Conservation (phyloP, 2,888 invertebrate genomes). For the Deroplatys truncata region DNA sequence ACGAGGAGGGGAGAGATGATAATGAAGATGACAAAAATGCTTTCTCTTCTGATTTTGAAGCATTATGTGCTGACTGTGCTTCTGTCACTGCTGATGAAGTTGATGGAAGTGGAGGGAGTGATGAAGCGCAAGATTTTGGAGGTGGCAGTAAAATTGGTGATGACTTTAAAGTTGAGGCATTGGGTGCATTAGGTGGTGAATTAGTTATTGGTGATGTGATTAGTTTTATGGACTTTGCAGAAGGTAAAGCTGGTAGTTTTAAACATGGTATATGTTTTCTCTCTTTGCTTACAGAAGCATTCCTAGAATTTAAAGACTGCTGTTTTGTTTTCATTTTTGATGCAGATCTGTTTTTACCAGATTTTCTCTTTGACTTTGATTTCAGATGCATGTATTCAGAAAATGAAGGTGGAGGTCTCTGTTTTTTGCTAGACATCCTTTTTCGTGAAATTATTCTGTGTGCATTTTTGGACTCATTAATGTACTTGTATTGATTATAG, state of each 20-base stretch:
- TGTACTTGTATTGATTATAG: too few species aligned
- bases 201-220: not conserved
- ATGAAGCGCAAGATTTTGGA: not conserved
- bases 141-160: not conserved
- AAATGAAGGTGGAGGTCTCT: constrained; percentile 16
- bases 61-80: not conserved
- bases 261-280: not conserved
- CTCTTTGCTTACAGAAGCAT: not conserved
- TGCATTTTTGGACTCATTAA: too few species aligned
- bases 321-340: not conserved
- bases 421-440: not conserved
- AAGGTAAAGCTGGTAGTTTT: not conserved
- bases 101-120: not conserved
- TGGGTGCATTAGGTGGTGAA: not conserved
- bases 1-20: too few species aligned
- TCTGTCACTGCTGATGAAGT: not conserved
- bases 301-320: not conserved
- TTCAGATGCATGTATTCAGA: constrained; percentile 6
- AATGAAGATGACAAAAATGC: too few species aligned
- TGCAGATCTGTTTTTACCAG: not conserved
- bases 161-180: not conserved
- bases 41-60: too few species aligned
- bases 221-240: not conserved
- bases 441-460: not conserved
- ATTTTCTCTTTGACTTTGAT: not conserved